phyloP scores from a whole-genome alignment of 2,113 vertebrate species.

The Ictalurus furcatus region DNA sequence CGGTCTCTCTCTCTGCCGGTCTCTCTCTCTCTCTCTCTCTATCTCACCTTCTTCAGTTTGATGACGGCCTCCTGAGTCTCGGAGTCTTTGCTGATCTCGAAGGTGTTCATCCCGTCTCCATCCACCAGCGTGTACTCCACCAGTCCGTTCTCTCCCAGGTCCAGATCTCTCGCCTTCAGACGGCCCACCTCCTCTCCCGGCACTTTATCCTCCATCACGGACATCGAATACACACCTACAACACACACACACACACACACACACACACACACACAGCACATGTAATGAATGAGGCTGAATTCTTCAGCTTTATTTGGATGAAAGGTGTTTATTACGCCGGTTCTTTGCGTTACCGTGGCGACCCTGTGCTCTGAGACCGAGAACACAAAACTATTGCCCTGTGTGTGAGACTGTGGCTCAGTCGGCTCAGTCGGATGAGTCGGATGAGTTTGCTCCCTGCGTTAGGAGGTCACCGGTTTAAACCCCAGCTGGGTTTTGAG shows the following conservation, averaged over 20 bases:
- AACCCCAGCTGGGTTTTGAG: too few species aligned
- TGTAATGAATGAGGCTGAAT: not conserved
- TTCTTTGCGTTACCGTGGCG: not conserved
- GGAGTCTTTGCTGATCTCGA: constrained; percentile 90
- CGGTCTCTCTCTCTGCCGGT: too few species aligned
- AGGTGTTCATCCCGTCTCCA: constrained; percentile 85
- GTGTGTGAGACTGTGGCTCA: not conserved
- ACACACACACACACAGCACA: not conserved
- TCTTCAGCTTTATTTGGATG: not conserved
- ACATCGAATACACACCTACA: constrained; percentile 93
- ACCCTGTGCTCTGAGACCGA: not conserved
- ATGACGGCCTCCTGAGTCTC: constrained; percentile 93
- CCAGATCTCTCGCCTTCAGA: constrained; percentile 92
- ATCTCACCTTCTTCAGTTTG: constrained; percentile 87
- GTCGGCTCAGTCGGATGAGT: not conserved
- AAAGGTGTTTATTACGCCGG: not conserved
- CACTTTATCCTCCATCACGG: constrained; percentile 86
- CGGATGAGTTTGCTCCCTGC: not conserved
- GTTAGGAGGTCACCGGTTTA: not conserved
- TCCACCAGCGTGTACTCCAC: constrained; percentile 89
- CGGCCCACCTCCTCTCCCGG: constrained; percentile 92
- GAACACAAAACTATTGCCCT: too few species aligned
- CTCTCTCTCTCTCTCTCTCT: not conserved
- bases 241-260: not conserved
- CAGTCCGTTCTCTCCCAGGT: constrained; percentile 91